phyloP scores from a whole-genome alignment of 1,140 invertebrate species.

The Saxidomus purpurata region DNA sequence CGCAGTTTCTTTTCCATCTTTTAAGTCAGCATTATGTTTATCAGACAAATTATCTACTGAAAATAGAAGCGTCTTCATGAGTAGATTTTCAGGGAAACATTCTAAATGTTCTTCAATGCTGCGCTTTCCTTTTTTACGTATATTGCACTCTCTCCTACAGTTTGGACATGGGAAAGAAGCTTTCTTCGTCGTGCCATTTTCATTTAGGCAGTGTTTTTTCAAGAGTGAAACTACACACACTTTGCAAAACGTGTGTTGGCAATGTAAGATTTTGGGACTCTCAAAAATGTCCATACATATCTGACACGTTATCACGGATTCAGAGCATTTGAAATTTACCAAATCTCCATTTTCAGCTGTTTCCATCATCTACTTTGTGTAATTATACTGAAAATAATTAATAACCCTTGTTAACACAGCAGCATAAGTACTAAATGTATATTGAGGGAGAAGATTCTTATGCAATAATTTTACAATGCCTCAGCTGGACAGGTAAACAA shows the following conservation, averaged over 20 bases:
- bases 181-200: not conserved
- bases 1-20: not conserved
- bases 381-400: too few relatives aligned
- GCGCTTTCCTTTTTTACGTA: not conserved
- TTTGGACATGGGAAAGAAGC: conserved; percentile 4
- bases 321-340: not conserved
- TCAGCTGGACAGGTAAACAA: too few relatives aligned
- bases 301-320: not conserved
- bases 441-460: too few relatives aligned
- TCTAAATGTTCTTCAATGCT: not conserved
- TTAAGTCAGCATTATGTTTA: not conserved
- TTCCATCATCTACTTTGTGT: not conserved
- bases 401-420: too few relatives aligned
- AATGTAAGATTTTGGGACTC: not conserved
- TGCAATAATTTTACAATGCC: too few relatives aligned
- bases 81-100: not conserved
- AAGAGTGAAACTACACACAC: not conserved
- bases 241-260: conserved; percentile 18
- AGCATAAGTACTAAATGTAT: too few relatives aligned
- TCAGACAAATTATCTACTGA: not conserved
- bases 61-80: not conserved
- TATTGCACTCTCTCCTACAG: not conserved
- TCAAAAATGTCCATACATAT: conserved; percentile 19
- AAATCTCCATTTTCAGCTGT: not conserved
- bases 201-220: not conserved